Conservation (phyloP, 1,140 invertebrate genomes). For the Zaprionus ornatus region DNA sequence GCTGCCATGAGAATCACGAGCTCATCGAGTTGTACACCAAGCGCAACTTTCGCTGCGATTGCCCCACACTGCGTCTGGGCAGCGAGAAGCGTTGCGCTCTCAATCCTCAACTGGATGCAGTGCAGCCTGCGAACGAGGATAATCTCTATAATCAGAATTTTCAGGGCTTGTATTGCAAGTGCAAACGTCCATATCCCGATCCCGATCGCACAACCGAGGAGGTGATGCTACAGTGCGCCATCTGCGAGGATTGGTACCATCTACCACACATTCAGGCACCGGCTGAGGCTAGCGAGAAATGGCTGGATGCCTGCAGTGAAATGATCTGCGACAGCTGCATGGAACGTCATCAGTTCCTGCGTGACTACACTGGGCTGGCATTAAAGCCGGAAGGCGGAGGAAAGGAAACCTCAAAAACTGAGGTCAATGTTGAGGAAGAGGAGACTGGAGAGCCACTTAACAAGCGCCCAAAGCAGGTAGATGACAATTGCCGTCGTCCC, state of each 20-base stretch:
- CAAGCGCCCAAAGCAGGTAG: slow-evolving; percentile 54
- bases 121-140: slow-evolving; percentile 88
- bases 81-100: slow-evolving; percentile 55
- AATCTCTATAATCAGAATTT: slow-evolving; percentile 99
- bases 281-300: slow-evolving; percentile 84
- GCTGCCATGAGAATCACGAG: slow-evolving; percentile 98
- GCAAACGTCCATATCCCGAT: slow-evolving; percentile 97
- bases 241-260: slow-evolving; percentile 99
- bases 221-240: slow-evolving; percentile 97
- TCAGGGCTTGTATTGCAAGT: slow-evolving; percentile 95
- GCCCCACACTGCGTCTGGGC: slow-evolving; percentile 95
- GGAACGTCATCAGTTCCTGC: slow-evolving; percentile 89
- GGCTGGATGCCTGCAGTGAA: slow-evolving; percentile 88
- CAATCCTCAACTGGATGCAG: slow-evolving; percentile 80
- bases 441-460: slow-evolving; percentile 40
- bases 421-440: slow-evolving; percentile 11
- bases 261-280: slow-evolving; percentile 89
- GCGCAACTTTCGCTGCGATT: slow-evolving; percentile 97
- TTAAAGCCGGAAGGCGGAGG: slow-evolving; percentile 34
- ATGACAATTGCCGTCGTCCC: slow-evolving; percentile 49
- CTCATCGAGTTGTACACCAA: slow-evolving; percentile 99
- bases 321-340: slow-evolving; percentile 92
- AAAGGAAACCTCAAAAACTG: slow-evolving; percentile 26
- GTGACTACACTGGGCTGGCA: slow-evolving; percentile 87
- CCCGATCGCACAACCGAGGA: slow-evolving; percentile 91